Evolutionary conservation across 2,888 invertebrate genomes (phyloP).

Genomic region (Tetragonisca angustula): DNA sequence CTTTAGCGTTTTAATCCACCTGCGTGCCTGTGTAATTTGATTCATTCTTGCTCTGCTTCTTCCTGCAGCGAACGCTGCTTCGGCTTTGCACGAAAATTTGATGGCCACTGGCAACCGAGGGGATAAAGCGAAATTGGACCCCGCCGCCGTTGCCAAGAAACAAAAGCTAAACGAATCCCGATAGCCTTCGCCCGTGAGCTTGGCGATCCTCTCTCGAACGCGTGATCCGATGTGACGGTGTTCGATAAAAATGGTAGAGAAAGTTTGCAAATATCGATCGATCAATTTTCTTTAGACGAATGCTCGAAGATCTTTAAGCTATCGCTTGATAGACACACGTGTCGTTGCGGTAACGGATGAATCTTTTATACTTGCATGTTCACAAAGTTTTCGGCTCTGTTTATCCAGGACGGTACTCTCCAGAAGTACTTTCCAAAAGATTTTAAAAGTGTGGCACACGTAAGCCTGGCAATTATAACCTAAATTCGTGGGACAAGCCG

Average conservation of each 20-base stretch:
- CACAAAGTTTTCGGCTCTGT: background rate
- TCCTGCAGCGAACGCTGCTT: conserved; percentile 18
- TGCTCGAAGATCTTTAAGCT: no score
- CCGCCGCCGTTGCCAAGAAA: conserved; percentile 45
- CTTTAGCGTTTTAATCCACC: conserved; percentile 64
- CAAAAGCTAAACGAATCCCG: conserved; percentile 37
- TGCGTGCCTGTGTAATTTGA: conserved; percentile 66
- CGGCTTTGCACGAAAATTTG: conserved; percentile 56
- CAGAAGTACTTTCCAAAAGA: background rate
- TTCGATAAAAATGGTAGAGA: background rate
- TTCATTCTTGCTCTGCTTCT: conserved; percentile 62
- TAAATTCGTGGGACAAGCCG: background rate
- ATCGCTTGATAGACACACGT: no score
- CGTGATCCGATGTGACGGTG: background rate
- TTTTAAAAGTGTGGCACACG: background rate
- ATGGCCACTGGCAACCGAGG: conserved; percentile 25
- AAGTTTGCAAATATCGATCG: background rate
- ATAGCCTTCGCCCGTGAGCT: conserved; percentile 10
- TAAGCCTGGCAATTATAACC: conserved; percentile 46
- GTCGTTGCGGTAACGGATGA: no score
- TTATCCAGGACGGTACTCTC: background rate
- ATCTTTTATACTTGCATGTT: background rate
- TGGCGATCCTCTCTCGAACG: background rate
- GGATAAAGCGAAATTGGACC: conserved; percentile 42
- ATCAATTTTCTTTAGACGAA: background rate